Percentiles rank a stretch among this genome's conserved stretches.
These are phyloP conservation scores for Lophius americanus DNA, from an alignment of 2,797 vertebrate species.

Conservation along the genomic window DNA sequence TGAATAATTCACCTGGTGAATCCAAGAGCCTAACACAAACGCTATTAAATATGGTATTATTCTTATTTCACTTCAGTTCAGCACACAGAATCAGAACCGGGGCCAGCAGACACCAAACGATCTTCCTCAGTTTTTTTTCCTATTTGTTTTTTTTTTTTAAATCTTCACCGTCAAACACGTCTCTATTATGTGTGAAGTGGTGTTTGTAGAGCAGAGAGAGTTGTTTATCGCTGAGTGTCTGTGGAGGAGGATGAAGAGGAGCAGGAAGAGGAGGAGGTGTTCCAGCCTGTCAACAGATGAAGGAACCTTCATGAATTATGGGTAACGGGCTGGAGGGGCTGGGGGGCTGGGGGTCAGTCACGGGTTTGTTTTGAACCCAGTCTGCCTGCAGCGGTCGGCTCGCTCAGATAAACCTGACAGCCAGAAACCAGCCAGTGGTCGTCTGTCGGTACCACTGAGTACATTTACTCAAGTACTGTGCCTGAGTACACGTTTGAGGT, in stretches of 20 bases:
- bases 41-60: background rate
- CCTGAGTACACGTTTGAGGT: too few species aligned
- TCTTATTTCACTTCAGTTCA: too few species aligned
- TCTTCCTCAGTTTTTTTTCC: background rate
- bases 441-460: too few species aligned
- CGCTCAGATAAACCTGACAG: conserved; percentile 7
- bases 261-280: conserved; percentile 25
- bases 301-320: conserved; percentile 24
- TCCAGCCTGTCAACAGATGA: conserved; percentile 35
- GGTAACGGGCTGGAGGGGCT: conserved; percentile 6
- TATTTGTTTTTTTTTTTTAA: too few species aligned
- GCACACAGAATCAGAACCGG: too few species aligned
- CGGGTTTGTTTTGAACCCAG: conserved; percentile 13
- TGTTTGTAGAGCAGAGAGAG: conserved; percentile 6
- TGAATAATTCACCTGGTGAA: background rate
- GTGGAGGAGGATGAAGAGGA: too few species aligned
- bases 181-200: background rate
- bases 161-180: background rate
- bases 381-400: conserved; percentile 26
- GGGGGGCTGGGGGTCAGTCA: conserved; percentile 22
- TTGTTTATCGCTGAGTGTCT: conserved; percentile 16
- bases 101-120: background rate
- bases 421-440: background rate
- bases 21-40: background rate
- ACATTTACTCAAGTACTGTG: too few species aligned